A percentile compares a stretch with the other conserved stretches of the same genome.
Conservation (phyloP, 2,797 vertebrate genomes). For the Clarias laeviceps region DNA sequence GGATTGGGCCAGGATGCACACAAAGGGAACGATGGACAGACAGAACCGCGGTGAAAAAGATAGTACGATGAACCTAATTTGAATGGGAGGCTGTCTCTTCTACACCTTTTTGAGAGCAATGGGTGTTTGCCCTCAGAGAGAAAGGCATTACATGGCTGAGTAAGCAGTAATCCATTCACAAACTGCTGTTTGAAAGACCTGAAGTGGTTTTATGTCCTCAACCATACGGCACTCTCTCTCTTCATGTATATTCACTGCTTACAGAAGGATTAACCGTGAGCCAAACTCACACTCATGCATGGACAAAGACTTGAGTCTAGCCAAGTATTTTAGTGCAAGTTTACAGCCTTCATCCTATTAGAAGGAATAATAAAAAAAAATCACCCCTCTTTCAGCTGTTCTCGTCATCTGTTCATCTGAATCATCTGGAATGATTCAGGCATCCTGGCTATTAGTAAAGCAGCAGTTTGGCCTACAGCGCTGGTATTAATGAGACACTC, state of each 20-base stretch:
- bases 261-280: conserved; percentile 53
- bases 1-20: conserved; percentile 12
- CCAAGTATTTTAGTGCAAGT: conserved; percentile 12
- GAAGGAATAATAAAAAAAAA: conserved; percentile 8
- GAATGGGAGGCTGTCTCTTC: conserved; percentile 41
- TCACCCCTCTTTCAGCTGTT: background rate
- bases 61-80: conserved; percentile 27
- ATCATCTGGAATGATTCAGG: conserved; percentile 34
- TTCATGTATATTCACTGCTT: conserved; percentile 47
- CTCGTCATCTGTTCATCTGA: conserved; percentile 9
- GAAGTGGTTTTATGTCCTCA: conserved; percentile 53
- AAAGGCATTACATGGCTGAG: conserved; percentile 61
- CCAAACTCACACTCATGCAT: conserved; percentile 43
- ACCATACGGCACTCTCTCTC: conserved; percentile 40
- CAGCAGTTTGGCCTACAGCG: conserved; percentile 19
- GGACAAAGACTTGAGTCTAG: conserved; percentile 18
- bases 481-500: conserved; percentile 29
- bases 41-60: conserved; percentile 11
- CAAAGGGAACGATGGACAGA: conserved; percentile 3
- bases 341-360: conserved; percentile 19
- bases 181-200: conserved; percentile 48
- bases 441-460: conserved; percentile 14
- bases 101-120: conserved; percentile 32
- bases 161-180: conserved; percentile 60
- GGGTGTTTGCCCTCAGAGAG: conserved; percentile 54